Percentiles rank a stretch among this genome's conserved stretches.
Evolutionary conservation across 2,888 invertebrate species (phyloP).

Genomic region (Atherix ibis): DNA sequence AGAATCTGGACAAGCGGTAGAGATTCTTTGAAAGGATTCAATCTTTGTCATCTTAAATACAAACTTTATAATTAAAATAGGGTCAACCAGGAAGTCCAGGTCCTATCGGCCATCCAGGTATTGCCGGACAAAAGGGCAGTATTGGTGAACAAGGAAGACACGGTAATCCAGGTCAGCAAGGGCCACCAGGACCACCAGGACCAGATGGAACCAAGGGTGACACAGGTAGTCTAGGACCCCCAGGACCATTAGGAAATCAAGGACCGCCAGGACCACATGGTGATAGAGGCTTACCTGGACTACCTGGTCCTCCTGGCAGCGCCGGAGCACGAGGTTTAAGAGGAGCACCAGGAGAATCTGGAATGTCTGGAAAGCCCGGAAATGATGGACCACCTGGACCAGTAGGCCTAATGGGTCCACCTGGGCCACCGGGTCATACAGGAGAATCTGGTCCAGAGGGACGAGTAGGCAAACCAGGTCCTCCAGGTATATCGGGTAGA

Average conservation of each 20-base stretch:
- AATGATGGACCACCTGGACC: slow-evolving; percentile 56
- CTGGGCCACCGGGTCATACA: slow-evolving; percentile 43
- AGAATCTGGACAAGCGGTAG: slow-evolving; percentile 44
- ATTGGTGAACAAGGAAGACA: slow-evolving; percentile 53
- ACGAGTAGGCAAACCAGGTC: slow-evolving; percentile 50
- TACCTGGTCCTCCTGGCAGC: slow-evolving; percentile 20
- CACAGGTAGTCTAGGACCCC: slow-evolving; percentile 48
- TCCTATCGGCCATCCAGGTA: slow-evolving; percentile 50
- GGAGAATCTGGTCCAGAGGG: slow-evolving; percentile 45
- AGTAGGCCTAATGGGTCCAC: slow-evolving; percentile 46
- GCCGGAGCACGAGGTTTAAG: slow-evolving; percentile 18
- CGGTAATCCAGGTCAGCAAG: slow-evolving; percentile 49
- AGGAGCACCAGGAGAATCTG: slow-evolving; percentile 47
- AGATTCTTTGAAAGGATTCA: neutral
- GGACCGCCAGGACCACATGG: slow-evolving; percentile 8
- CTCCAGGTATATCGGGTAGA: slow-evolving; percentile 53
- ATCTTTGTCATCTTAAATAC: slow-evolving; percentile 1
- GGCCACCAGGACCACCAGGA: slow-evolving; percentile 55
- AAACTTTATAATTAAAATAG: slow-evolving; percentile 26
- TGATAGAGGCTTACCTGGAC: slow-evolving; percentile 18
- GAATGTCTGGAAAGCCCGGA: slow-evolving; percentile 55
- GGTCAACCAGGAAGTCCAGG: slow-evolving; percentile 56
- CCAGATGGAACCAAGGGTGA: slow-evolving; percentile 63
- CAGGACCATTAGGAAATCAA: slow-evolving; percentile 38
- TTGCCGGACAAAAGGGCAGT: slow-evolving; percentile 51